Evolutionary conservation across 2,888 invertebrate genomes (phyloP).

Genomic region (Pollenia angustigena): DNA sequence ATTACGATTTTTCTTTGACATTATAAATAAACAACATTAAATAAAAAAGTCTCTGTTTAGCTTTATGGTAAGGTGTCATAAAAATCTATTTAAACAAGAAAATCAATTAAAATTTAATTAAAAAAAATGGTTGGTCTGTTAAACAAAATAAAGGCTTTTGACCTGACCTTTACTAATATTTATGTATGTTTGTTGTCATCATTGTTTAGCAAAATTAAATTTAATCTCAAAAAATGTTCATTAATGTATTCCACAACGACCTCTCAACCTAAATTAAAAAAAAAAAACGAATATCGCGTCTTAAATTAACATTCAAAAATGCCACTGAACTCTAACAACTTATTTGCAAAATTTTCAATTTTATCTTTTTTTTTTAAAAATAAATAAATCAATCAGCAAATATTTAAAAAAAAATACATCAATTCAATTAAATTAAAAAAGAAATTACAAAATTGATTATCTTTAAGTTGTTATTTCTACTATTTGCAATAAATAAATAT

Average conservation of each 20-base stretch:
- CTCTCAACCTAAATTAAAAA: slow-evolving; percentile 28
- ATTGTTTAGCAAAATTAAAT: not conserved
- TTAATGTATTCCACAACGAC: slow-evolving; percentile 20
- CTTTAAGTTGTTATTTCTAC: not conserved
- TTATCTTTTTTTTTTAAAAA: not conserved
- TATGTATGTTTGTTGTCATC: too few relatives aligned
- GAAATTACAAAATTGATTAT: not conserved
- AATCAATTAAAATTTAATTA: not conserved
- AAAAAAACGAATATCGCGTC: not conserved
- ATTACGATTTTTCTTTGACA: too few relatives aligned
- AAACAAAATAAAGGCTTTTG: slow-evolving; percentile 31
- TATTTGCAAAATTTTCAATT: not conserved
- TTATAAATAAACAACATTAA: too few relatives aligned
- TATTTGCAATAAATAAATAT: slow-evolving; percentile 10
- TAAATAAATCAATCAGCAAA: slow-evolving; percentile 6
- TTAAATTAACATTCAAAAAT: slow-evolving; percentile 18
- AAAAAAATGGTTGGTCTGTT: slow-evolving; percentile 3
- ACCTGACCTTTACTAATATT: not conserved
- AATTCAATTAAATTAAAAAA: not conserved
- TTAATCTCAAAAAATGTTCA: not conserved
- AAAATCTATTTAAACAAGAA: not conserved
- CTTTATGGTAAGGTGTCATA: slow-evolving; percentile 3
- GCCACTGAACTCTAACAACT: slow-evolving; percentile 49
- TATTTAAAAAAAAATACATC: not conserved
- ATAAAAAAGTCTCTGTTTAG: too few relatives aligned